Base-by-base conservation (phyloP, 2,888 invertebrate species). In the Ditylenchus weischeri region DNA sequence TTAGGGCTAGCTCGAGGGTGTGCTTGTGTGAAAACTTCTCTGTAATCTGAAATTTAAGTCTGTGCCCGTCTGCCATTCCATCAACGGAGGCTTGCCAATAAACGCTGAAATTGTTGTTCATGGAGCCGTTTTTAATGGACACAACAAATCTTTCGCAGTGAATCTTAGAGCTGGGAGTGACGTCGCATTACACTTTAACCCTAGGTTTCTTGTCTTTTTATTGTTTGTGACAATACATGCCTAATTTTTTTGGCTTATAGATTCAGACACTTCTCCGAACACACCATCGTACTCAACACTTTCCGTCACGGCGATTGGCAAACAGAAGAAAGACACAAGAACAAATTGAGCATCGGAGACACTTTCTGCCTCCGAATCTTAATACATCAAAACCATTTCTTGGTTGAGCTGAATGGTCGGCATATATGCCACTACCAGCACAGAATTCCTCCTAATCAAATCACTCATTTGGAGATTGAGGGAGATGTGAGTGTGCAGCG, bases 161-260 rank as follows among this genome's bases (percentile, higher is more conserved):
- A 66, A 66, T 38, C n/a, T 64, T 54, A 57, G 48, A 18, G 66
- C 61, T n/a, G 49, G 29, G 5, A 54, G 66, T 5, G 62, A 66
- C 47, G 43, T 66, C 35, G 66, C 61, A 38, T 57, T 66, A 57
- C 66, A 66, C 47, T 21, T 66, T 11, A 66, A 66, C 57, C 66
- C 66, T 50, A 60, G 66, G 50, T 65, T 65, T 38, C 5, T 29
- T 29, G 29, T 29, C 29, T 29, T 29, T 29, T 29, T 29, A 29
- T 29, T 29, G 29, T 29, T n/a, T 29, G 29, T 4, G 5, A 29
- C 5, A 29, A 5, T 29, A 29, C 29, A 29, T 29, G 29, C 3
- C 29, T 29, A 29, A 29, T 29, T 29, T 29, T 29, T 29, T 2
- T 29, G 2, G 2, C 29, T 2, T 21, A 13, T 5, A n/a, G 48